Base-by-base conservation (phyloP, 2,888 invertebrate species). In the Drosophila vallismaia region DNA sequence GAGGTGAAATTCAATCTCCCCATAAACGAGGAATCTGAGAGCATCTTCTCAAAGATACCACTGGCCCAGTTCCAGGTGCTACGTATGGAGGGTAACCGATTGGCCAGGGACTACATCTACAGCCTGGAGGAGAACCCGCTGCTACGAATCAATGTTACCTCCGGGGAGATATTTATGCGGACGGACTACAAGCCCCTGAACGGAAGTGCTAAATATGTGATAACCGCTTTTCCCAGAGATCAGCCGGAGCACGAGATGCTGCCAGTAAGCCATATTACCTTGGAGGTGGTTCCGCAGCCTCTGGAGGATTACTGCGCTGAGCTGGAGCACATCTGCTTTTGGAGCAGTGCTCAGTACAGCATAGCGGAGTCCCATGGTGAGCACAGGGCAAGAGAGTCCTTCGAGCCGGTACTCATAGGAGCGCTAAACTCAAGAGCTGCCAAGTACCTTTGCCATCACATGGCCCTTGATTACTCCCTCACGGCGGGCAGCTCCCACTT, bases 381-480 rank as follows among this genome's bases (percentile, higher is more conserved):
- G 3, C 68, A 67, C 9, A 62, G 58, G 29, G 49, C 29, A 0
- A 28, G 44, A n/a, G 26, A 46, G 0, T 9, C 58, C 24, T 89
- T 88, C 53, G 67, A 77, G 9, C 88, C 89, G 0, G 74, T 88
- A 9, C 73, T 84, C 36, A 81, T 93, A 33, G 93, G 93, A 6
- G 86, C 89, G 3, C 78, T 93, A 0, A 92, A 91, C 57, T 92
- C 93, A 0, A 84, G 88, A 31, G 87, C 90, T 4, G 91, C 92
- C 72, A 85, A 88, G 48, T 91, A 92, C 52, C 88, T 94, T 52
- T 94, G 94, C 71, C 92, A 92, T 0, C 90, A 91, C 54, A 92
- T 92, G 74, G 90, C 91, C 46, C 88, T 94, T 33, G 91, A 90
- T 60, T 94, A 94, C 82, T 89, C 91, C 44, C 76, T 92, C 14